phyloP scores from a whole-genome alignment of 35 echinoderm and acorn worm species.

The Nesometra sesokonis region DNA sequence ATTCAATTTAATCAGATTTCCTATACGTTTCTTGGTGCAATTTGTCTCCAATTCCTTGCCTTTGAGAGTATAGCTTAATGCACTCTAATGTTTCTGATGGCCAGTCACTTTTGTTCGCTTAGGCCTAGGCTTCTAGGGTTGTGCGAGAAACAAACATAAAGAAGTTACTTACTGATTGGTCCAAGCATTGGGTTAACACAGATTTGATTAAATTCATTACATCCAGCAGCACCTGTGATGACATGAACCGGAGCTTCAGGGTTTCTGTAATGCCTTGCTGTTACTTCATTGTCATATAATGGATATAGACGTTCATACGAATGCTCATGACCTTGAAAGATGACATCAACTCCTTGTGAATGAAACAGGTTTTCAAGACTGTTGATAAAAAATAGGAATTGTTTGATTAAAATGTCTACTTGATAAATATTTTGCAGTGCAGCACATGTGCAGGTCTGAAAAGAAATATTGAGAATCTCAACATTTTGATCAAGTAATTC shows the following conservation, averaged over 20 bases:
- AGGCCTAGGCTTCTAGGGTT: no score
- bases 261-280: slow-evolving; percentile 30
- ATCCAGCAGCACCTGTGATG: slow-evolving; percentile 63
- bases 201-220: slow-evolving; percentile 64
- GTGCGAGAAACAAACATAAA: no score
- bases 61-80: no score
- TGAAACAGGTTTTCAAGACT: slow-evolving; percentile 79
- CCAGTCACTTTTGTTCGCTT: no score
- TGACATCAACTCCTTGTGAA: slow-evolving; percentile 48
- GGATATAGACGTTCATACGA: slow-evolving; percentile 86
- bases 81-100: no score
- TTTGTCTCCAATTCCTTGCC: no score
- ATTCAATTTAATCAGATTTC: no score
- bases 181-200: slow-evolving; percentile 69
- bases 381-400: not conserved
- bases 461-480: no score
- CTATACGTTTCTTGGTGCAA: no score
- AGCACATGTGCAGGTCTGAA: no score
- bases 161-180: slow-evolving; percentile 57
- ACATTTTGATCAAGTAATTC: no score
- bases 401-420: not conserved
- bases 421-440: not conserved
- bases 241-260: slow-evolving; percentile 72
- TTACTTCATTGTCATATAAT: slow-evolving; percentile 42
- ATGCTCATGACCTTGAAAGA: slow-evolving; percentile 80